Evolutionary conservation across 2,888 invertebrate genomes (phyloP), one percentile per base, ranked within the genome.

Genomic region (Chydorus sphaericus): DNA sequence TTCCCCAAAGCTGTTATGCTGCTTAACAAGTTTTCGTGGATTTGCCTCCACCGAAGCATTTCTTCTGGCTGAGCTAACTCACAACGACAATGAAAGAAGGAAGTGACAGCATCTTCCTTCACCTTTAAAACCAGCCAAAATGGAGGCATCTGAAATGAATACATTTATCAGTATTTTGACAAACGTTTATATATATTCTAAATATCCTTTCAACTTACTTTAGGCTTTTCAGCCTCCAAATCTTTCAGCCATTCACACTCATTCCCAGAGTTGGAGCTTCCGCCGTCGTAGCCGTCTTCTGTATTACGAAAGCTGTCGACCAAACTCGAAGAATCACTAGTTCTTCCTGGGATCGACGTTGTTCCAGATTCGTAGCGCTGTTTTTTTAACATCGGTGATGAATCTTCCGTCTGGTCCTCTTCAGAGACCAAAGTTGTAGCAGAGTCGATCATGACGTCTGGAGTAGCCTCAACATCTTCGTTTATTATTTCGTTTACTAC

Each of bases 71-170:
- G 23, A n/a, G 55, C 55, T 11, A 55, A 54, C 28, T 62, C 58
- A 58, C 65, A 77, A 76, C 81, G 77, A 70, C 80, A 79, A 62
- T 83, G 83, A 65, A 82, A 83, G 66, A 78, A 83, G 20, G 81
- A 71, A 39, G 76, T 75, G 6, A 82, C 80, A 55, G 73, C 69
- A 61, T 76, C 75, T 28, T 69, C 68, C 56, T 76, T 73, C 8
- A 82, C 71, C 62, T 74, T 75, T 66, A 82, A 72, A 57, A 83
- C 79, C 26, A 83, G 69, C 83, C 83, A 84, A 67, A 83, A 83
- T 63, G 79, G 79, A 0, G 82, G 82, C 59, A 82, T 67, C 30
- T 71, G 65, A 23, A 37, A 38, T 3, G 37, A 7, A 48, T n/a
- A n/a, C n/a, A n/a, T n/a, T n/a, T n/a, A n/a, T n/a, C n/a, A n/a